Conservation (phyloP, 2,113 vertebrate genomes). For the Hyperopisus bebe region DNA sequence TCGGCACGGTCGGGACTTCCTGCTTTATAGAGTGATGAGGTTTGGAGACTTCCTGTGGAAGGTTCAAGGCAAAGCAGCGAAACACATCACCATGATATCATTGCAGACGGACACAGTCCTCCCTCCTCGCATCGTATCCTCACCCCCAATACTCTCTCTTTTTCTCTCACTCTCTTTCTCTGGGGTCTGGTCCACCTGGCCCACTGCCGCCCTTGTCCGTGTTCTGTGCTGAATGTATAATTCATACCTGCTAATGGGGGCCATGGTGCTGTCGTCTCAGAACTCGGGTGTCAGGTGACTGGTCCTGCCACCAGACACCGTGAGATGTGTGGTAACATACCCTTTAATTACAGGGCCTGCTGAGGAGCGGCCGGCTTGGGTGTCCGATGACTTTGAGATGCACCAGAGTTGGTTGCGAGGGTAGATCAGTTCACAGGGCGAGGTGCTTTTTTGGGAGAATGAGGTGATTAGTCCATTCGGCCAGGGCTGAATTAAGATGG, state of each 20-base stretch:
- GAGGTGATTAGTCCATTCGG: neutral
- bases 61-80: neutral
- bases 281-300: conserved; percentile 35
- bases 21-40: neutral
- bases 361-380: conserved; percentile 30
- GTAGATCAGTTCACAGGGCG: neutral
- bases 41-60: neutral
- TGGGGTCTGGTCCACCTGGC: conserved; percentile 15
- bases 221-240: conserved; percentile 43
- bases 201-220: neutral
- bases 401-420: conserved; percentile 39
- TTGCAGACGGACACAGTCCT: neutral
- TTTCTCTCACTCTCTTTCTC: neutral
- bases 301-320: conserved; percentile 32
- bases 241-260: conserved; percentile 50
- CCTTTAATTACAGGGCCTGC: conserved; percentile 44
- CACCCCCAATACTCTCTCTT: neutral
- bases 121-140: neutral
- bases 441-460: neutral
- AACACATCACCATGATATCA: conserved; percentile 23
- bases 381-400: conserved; percentile 51
- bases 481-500: neutral
- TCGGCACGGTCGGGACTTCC: neutral
- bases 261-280: conserved; percentile 27
- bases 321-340: conserved; percentile 40